Evolutionary conservation across 2,888 invertebrate species (phyloP).

Genomic region (Pelosia muscerda): DNA sequence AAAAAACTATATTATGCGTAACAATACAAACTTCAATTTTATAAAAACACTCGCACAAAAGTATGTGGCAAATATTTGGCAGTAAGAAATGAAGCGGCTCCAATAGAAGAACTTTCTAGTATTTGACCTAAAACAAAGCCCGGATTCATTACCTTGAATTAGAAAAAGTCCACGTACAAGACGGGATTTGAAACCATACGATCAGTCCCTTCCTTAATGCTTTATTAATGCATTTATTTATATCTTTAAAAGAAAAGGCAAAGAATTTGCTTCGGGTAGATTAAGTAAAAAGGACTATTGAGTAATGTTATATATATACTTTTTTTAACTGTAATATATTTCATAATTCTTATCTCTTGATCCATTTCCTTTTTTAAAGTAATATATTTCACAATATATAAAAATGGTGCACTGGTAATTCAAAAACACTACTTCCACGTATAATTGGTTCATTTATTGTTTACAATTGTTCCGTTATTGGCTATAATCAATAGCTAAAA

Average conservation of each 20-base stretch:
- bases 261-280: neutral
- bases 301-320: neutral
- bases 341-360: neutral
- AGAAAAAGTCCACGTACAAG: too few relatives aligned
- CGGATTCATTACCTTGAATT: too few relatives aligned
- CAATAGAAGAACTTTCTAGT: too few relatives aligned
- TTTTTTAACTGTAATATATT: neutral
- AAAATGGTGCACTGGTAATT: neutral
- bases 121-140: too few relatives aligned
- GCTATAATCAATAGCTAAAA: neutral
- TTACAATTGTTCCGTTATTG: neutral
- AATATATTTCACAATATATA: neutral
- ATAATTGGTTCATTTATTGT: neutral
- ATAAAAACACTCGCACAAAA: too few relatives aligned
- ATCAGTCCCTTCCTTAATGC: too few relatives aligned
- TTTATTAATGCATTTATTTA: too few relatives aligned
- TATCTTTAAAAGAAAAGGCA: neutral
- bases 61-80: too few relatives aligned
- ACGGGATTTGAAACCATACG: too few relatives aligned
- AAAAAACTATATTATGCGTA: too few relatives aligned
- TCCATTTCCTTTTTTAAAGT: neutral
- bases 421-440: neutral
- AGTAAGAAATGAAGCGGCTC: too few relatives aligned
- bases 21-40: too few relatives aligned
- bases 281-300: neutral